These are phyloP conservation scores for Pseudochirops corinnae DNA, from an alignment of 2,797 vertebrate genomes.

Conservation along the genomic window DNA sequence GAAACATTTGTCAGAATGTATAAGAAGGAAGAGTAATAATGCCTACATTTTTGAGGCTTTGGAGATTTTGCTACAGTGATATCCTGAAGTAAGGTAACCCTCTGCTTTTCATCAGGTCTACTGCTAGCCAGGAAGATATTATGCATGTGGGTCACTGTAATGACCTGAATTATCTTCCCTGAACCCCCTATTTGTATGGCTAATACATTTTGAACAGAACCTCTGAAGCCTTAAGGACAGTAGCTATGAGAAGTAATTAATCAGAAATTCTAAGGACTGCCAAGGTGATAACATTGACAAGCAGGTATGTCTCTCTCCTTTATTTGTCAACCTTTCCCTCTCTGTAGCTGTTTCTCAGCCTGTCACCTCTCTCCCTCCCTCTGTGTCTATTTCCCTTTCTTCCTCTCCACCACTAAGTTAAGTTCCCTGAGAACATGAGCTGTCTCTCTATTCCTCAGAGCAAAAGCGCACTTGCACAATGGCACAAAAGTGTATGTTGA, in stretches of 20 bases:
- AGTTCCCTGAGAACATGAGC: not conserved
- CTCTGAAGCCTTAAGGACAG: not conserved
- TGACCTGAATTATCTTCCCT: not conserved
- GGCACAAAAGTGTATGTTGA: not conserved
- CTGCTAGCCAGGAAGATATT: not conserved
- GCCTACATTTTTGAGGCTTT: not conserved
- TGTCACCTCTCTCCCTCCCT: not conserved
- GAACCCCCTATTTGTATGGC: not conserved
- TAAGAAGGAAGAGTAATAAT: not conserved
- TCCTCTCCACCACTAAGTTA: not conserved
- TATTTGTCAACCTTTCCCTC: not conserved
- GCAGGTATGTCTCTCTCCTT: not conserved
- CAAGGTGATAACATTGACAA: not conserved
- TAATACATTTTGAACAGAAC: not conserved
- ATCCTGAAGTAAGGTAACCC: not conserved
- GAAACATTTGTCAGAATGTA: not conserved
- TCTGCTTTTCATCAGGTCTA: not conserved
- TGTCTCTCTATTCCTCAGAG: not conserved
- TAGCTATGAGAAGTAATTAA: not conserved
- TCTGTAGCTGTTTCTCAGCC: not conserved
- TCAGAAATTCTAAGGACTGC: not conserved
- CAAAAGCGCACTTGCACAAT: not conserved
- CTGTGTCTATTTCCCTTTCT: not conserved
- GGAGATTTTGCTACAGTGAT: not conserved
- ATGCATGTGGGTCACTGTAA: not conserved